Evolutionary conservation across 2,888 invertebrate genomes (phyloP).

Genomic region (Epinotia demarniana): DNA sequence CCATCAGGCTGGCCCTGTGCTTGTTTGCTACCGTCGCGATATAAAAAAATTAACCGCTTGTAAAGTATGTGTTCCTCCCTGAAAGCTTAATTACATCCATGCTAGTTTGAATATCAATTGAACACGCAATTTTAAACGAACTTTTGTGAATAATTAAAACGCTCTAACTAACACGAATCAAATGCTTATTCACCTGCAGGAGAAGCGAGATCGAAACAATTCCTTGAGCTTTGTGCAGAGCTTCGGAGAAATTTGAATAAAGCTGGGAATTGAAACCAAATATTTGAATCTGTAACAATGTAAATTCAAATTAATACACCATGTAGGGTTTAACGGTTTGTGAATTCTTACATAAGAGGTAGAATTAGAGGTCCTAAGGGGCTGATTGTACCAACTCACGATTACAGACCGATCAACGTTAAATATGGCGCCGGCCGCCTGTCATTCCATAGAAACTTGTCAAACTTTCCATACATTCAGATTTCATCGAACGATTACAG

Average conservation of each 20-base stretch:
- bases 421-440: too few relatives aligned
- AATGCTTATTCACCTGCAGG: conserved; percentile 90
- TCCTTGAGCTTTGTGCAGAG: conserved; percentile 96
- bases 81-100: not conserved
- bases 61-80: not conserved
- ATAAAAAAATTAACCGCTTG: not conserved
- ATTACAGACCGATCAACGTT: too few relatives aligned
- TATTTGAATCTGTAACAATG: conserved; percentile 95
- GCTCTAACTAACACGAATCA: conserved; percentile 14
- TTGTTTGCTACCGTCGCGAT: not conserved
- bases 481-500: too few relatives aligned
- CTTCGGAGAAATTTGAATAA: conserved; percentile 98
- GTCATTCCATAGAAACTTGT: too few relatives aligned
- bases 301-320: conserved; percentile 39
- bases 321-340: not conserved
- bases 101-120: conserved; percentile 45
- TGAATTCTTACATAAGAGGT: not conserved
- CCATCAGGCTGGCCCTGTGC: not conserved
- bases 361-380: too few relatives aligned
- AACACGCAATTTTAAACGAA: not conserved
- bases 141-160: conserved; percentile 7
- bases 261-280: conserved; percentile 99
- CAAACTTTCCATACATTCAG: too few relatives aligned
- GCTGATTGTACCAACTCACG: too few relatives aligned
- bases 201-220: conserved; percentile 97